Base-by-base conservation (phyloP, 2,797 vertebrate genomes). In the Pterois miles region DNA sequence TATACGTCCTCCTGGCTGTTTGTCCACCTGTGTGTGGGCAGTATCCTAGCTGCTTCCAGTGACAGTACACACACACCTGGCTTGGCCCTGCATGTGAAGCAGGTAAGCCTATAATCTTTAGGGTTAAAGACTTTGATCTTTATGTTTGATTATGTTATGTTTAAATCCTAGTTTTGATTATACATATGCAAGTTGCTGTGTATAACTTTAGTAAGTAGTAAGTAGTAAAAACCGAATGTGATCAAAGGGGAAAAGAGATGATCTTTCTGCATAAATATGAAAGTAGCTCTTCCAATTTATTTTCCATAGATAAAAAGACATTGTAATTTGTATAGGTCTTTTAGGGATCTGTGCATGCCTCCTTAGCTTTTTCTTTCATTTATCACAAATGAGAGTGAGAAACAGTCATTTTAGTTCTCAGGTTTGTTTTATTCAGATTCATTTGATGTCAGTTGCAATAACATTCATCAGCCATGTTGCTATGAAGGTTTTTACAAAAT, bases 351-450 rank as follows among this genome's bases (percentile, higher is more conserved):
- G 20, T 4, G 27, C 14, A 40, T 48, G 40, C 12, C 2, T 31
- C 3, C 16, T 18, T 1, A 70, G 3, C 3, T 3, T 38, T 68
- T 69, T 18, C 0, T 66, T 65, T 31, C 0, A 59, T 59, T 63
- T 4, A 29, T 65, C 5, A 59, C 5, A 81, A 78, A 48, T 36
- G 72, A 79, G 38, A 84, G 27, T 52, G 46, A 56, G 34, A 85
- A 29, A 53, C 70, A 66, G 18, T 57, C 14, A 56, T 63, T 82
- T 63, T 64, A 63, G 72, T 81, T 69, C 81, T 91, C 91, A 91
- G 88, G 91, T 94, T 91, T 91, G 88, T 94, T 95, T 90, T 27
- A 76, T 90, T 92, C 33, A 80, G 54, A 68, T 85, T 78, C 48
- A 66, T 86, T 84, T 82, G 62, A 80, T 78, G 68, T 68, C 34